Base-by-base conservation (phyloP, 2,113 vertebrate species). In the Pollachius pollachius region DNA sequence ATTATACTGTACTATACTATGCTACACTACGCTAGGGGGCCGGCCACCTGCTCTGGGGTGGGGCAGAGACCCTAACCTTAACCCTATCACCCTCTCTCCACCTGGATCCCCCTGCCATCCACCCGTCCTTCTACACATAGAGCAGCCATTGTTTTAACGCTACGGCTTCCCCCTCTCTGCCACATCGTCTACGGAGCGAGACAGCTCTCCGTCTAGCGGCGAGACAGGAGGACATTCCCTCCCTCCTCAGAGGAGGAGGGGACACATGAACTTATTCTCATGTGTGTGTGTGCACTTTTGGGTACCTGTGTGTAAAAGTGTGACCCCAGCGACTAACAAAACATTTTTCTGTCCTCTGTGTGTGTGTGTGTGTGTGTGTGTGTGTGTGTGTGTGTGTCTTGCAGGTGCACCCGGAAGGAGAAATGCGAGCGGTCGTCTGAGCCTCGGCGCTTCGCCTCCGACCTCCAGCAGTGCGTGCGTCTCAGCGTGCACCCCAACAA, bases 401-500 rank as follows among this genome's bases (percentile, higher is more conserved):
- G 3, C 91, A 99, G 97, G 88, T 99, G 97, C 81, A 94, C 97
- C 0, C 93, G 96, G 84, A 99, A 98, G 81, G 96, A 99, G 78
- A 93, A 93, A 70, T 99, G 97, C 1, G 95, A 96, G 72, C 93
- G 97, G 57, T 98, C 96, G 76, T 91, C 86, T 0, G 97, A 99
- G 73, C 94, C 95, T 4, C 93, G 96, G 18, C 93, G 97, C 83
- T 99, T 99, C 34, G 94, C 97, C 77, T 97, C 94, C 0, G 94
- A 98, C 89, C 94, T 96, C 93, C 96, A 94, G 87, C 97, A 99
- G 84, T 99, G 97, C 1, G 97, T 99, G 80, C 94, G 94, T 6
- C 94, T 99, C 63, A 98, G 94, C 0, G 97, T 99, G 68, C 95
- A 96, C 37, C 97, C 97, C 78, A 99, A 94, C 92, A 99, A 99